A percentile compares a stretch with the other conserved stretches of the same genome.
Conservation (phyloP, 2,888 invertebrate genomes). For the Thumatha senex region DNA sequence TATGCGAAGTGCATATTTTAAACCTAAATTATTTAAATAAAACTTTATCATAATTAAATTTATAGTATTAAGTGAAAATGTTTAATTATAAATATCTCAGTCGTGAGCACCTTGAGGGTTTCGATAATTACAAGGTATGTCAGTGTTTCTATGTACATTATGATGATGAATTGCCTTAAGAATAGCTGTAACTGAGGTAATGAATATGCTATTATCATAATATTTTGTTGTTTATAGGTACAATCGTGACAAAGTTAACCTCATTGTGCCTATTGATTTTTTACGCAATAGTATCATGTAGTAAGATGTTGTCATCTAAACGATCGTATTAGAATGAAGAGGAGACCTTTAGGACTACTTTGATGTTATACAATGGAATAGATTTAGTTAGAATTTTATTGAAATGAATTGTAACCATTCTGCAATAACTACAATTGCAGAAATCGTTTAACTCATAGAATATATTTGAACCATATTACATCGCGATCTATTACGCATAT, state of each 20-base stretch:
- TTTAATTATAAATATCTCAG: conserved; percentile 91
- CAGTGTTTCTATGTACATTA: not conserved
- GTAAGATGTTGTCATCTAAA: conserved; percentile 10
- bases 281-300: conserved; percentile 43
- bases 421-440: not conserved
- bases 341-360: not conserved
- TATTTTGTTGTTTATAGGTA: not conserved
- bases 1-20: conserved; percentile 17
- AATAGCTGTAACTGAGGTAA: not conserved
- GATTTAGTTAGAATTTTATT: too few species aligned
- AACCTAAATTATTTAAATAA: conserved; percentile 11
- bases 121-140: conserved; percentile 95
- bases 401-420: too few species aligned
- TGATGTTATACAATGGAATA: not conserved
- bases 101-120: conserved; percentile 93
- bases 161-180: not conserved
- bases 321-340: conserved; percentile 15
- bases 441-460: too few species aligned
- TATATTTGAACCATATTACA: not conserved
- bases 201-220: not conserved
- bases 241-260: conserved; percentile 39
- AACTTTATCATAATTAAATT: conserved; percentile 6
- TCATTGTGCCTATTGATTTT: conserved; percentile 48
- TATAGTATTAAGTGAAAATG: conserved; percentile 52
- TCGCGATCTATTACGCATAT: not conserved